Evolutionary conservation across 2,113 vertebrate species (phyloP), one percentile per base, ranked within the genome.

Genomic region (Siniperca knerii): DNA sequence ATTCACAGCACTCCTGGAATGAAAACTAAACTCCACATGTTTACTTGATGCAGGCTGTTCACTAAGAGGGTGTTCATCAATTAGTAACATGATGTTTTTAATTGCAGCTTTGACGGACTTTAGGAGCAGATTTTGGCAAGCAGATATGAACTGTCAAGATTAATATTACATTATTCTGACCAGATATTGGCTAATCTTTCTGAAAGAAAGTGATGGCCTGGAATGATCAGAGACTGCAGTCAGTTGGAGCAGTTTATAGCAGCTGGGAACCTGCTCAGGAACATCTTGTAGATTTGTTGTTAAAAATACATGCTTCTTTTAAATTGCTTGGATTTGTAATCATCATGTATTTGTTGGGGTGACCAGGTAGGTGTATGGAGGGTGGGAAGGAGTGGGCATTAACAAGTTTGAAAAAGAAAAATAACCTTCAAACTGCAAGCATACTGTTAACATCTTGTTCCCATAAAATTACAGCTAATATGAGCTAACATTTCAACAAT

Each of bases 61-160:
- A 42, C 80, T 60, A 84, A 77, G 80, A 90, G 69, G 70, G 72
- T 79, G 83, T 90, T 91, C 87, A 94, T 95, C 91, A 94, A 92
- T 95, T 95, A 94, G 91, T 91, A 89, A 92, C 90, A 90, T 87
- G 89, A 90, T 93, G 82, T 85, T 87, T 91, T 91, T 92, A 94
- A 96, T 92, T 94, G 87, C 79, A 75, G 73, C 88, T 93, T 95
- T 88, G 88, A 89, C 85, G 87, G 48, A 86, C 91, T 93, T 90
- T 85, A 84, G 80, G 83, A 78, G 67, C 81, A 50, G 68, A 55
- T 81, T 92, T 90, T 90, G 87, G 76, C 77, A 85, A 81, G 86
- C 78, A 88, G 78, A 89, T 85, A 82, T 74, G 60, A 93, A 85
- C 69, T 85, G 83, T 89, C 79, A 75, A 29, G 71, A 88, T 93